Evolutionary conservation across 2,797 vertebrate genomes (phyloP), one percentile per base, ranked within the genome.

Genomic region (Lophotriccus pileatus): DNA sequence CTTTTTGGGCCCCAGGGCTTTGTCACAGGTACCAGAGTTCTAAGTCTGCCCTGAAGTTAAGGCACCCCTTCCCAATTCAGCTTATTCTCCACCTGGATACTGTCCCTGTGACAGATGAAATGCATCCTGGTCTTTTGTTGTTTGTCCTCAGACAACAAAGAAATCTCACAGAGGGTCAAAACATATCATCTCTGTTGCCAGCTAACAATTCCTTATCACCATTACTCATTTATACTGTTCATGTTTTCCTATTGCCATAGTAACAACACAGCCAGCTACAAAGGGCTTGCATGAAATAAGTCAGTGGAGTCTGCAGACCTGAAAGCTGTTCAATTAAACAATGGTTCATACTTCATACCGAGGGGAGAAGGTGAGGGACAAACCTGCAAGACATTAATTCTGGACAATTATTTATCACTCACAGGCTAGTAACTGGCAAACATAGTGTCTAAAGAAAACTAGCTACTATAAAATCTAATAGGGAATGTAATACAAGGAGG

Each of bases 221-320:
- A 88, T 96, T 95, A 94, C 69, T 95, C 94, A 96, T 87, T 94
- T 81, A 89, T 44, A 92, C 68, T 92, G 93, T 96, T 96, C 95
- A 69, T 96, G 72, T 97, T 97, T 95, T 85, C 69, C 47, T 77
- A 64, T 68, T 84, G 49, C 84, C 89, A 93, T 90, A 76, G 96
- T 59, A 96, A 97, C 94, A 87, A 68, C 52, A 58, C 37, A 93
- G 89, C 90, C 76, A 80, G 69, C 86, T 89, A 92, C 89, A 95
- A 96, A 92, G 89, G 88, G 66, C 82, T 88, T 55, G 60, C 44
- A 78, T 49, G 68, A 93, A 96, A 97, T 96, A 92, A 96, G 97
- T 97, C 96, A 91, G 74, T 91, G 90, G 77, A 93, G 63, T 10
- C 84, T 77, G 75, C 67, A 81, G 80, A 62, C 28, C 12, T 56